Evolutionary conservation across 2,888 invertebrate species (phyloP).

Genomic region (Sericinus montela): DNA sequence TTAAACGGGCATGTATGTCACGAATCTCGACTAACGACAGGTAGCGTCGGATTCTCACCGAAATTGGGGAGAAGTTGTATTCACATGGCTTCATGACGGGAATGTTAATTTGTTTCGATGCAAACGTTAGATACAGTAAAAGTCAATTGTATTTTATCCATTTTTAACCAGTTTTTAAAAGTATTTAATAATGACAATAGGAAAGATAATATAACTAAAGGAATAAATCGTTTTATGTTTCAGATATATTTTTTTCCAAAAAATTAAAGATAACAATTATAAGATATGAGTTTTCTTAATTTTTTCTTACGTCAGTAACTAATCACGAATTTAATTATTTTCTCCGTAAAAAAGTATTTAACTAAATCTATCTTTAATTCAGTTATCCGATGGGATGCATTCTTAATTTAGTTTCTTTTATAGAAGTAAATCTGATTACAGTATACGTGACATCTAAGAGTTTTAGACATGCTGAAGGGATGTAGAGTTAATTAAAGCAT

Average conservation of each 20-base stretch:
- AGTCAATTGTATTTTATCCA: too few species aligned
- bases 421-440: not conserved
- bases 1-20: slow-evolving; percentile 23
- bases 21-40: slow-evolving; percentile 24
- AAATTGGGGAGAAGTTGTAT: slow-evolving; percentile 44
- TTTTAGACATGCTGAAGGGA: not conserved
- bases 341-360: not conserved
- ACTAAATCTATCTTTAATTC: slow-evolving; percentile 5
- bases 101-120: slow-evolving; percentile 41
- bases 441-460: not conserved
- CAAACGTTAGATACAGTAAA: too few species aligned
- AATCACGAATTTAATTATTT: too few species aligned
- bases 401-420: not conserved
- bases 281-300: too few species aligned
- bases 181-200: too few species aligned
- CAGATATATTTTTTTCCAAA: too few species aligned
- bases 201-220: too few species aligned
- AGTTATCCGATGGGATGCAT: too few species aligned
- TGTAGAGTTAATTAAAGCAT: not conserved
- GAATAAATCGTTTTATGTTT: too few species aligned
- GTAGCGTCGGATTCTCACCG: slow-evolving; percentile 48
- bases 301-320: too few species aligned
- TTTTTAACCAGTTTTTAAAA: too few species aligned
- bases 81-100: slow-evolving; percentile 50
- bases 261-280: too few species aligned